Conservation (phyloP, 1,140 invertebrate species). For the Ruditapes philippinarum region DNA sequence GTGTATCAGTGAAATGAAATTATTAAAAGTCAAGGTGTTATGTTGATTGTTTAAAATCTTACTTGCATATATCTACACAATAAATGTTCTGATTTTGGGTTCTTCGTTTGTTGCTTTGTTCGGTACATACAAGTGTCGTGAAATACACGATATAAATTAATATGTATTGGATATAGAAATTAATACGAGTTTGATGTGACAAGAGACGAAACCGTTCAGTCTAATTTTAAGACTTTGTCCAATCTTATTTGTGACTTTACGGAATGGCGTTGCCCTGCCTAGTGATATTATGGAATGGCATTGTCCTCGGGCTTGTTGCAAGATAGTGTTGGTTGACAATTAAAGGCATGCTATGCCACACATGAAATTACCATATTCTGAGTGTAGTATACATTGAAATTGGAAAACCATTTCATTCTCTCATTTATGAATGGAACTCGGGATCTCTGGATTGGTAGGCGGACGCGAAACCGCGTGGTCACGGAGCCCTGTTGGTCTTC, state of each 20-base stretch:
- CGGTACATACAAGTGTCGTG: constrained; percentile 29
- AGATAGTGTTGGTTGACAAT: too few relatives aligned
- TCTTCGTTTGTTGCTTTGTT: constrained; percentile 40
- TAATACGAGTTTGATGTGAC: too few relatives aligned
- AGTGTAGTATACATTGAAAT: constrained; percentile 47
- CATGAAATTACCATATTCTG: too few relatives aligned
- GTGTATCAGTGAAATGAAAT: constrained; percentile 47
- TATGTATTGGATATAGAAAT: constrained; percentile 28
- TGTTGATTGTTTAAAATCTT: constrained; percentile 17
- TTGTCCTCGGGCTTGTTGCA: background rate
- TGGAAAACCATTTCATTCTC: constrained; percentile 39
- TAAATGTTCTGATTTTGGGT: too few relatives aligned
- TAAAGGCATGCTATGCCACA: too few relatives aligned
- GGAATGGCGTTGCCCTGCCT: too few relatives aligned
- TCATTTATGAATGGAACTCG: constrained; percentile 11
- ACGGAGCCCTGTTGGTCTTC: background rate
- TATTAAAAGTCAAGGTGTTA: constrained; percentile 41
- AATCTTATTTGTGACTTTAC: too few relatives aligned
- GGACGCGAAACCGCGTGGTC: background rate
- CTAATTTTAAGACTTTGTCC: constrained; percentile 22
- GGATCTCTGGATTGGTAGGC: constrained; percentile 23
- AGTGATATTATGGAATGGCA: background rate
- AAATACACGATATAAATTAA: constrained; percentile 27
- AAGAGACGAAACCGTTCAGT: too few relatives aligned
- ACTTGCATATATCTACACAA: too few relatives aligned